Base-by-base conservation (phyloP, 2,888 invertebrate genomes). In the Lithophane leautieri region DNA sequence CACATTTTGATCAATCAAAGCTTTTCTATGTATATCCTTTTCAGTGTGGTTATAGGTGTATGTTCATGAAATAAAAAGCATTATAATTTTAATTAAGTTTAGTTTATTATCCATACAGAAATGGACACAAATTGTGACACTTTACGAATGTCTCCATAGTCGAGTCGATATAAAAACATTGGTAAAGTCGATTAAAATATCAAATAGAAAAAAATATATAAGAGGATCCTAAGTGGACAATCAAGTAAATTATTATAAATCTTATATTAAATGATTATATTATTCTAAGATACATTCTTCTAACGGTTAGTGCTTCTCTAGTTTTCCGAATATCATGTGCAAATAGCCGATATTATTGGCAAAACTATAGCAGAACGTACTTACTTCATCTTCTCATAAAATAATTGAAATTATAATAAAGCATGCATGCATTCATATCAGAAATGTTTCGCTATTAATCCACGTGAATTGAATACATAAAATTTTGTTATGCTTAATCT, bases 91-190 rank as follows among this genome's bases (percentile, higher is more conserved):
- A 91, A 92, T 94, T 93, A 91, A 94, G 92, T 93, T 92, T 92
- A 93, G 90, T 95, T 95, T 94, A 95, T 92, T 94, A 94, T 95
- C 95, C 95, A 95, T 94, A 93, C 92, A 93, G 90, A 91, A 91
- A 94, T 94, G 95, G 95, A 96, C 93, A 95, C 93, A 91, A 93
- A 94, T 91, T 82, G 89, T 90, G 91, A 92, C 91, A 91, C 94
- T 93, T 94, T 90, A 93, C 86, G 94, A 96, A 94, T 95, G 95
- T 94, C 90, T 92, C 93, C 89, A 94, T 92, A 92, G 85, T 87
- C 82, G 79, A 82, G 80, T 89, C 83, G 88, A 89, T 93, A 94
- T 90, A 93, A 95, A 95, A 93, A 95, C 95, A 96, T 93, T 93
- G 92, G 84, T 90, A 91, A 93, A 94, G 93, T 88, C 79, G 90